phyloP scores from a whole-genome alignment of 1,140 invertebrate genomes.

The Philotrypesis tridentata region DNA sequence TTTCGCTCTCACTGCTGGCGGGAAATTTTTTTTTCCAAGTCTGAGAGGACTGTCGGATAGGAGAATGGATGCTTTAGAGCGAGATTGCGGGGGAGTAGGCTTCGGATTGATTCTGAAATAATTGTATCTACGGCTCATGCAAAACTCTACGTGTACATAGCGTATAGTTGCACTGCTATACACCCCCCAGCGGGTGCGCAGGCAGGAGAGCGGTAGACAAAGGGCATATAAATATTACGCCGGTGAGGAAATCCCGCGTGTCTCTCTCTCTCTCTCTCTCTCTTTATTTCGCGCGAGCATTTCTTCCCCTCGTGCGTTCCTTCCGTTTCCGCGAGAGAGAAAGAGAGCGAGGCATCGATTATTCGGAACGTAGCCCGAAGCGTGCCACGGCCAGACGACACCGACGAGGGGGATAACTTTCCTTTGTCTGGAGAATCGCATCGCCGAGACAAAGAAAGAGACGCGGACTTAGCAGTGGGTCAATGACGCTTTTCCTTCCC shows the following conservation, averaged over 20 bases:
- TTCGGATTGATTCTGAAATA: background rate
- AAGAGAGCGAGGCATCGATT: slow-evolving; percentile 19
- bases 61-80: background rate
- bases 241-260: slow-evolving; percentile 12
- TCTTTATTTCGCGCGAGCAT: slow-evolving; percentile 22
- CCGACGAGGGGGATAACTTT: slow-evolving; percentile 30
- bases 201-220: too few species aligned
- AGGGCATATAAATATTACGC: slow-evolving; percentile 28
- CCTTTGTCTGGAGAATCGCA: slow-evolving; percentile 24
- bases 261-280: too few species aligned
- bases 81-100: background rate
- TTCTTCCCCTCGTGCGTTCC: background rate
- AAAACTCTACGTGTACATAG: background rate
- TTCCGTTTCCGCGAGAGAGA: slow-evolving; percentile 19
- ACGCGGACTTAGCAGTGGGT: slow-evolving; percentile 31
- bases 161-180: too few species aligned
- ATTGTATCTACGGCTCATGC: background rate
- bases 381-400: background rate
- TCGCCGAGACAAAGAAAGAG: slow-evolving; percentile 30
- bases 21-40: background rate
- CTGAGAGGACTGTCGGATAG: background rate
- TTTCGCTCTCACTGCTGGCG: too few species aligned
- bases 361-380: slow-evolving; percentile 10
- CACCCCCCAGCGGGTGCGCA: too few species aligned
- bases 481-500: slow-evolving; percentile 6